phyloP scores from a whole-genome alignment of 37 sponge, comb jelly and placozoan species.

The Halichondria panicea region DNA sequence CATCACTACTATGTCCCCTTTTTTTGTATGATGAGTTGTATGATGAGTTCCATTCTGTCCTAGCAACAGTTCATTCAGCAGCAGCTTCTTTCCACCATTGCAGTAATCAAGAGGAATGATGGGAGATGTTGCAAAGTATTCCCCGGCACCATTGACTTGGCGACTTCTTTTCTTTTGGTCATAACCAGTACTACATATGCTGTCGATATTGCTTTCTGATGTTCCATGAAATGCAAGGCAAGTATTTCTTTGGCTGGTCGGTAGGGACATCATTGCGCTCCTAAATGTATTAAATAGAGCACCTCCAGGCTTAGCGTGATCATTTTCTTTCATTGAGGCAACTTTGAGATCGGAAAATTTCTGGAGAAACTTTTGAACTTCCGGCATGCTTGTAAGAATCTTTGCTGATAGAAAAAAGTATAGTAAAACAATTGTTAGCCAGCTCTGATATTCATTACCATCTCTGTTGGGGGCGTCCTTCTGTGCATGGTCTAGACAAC shows the following conservation, averaged over 20 bases:
- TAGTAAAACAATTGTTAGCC: too few species aligned
- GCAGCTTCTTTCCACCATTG: slow-evolving; percentile 72
- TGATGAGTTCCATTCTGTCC: slow-evolving; percentile 61
- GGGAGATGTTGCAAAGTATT: slow-evolving; percentile 79
- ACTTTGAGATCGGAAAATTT: slow-evolving; percentile 54
- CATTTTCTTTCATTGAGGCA: slow-evolving; percentile 60
- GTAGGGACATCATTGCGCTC: slow-evolving; percentile 26
- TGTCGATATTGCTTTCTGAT: slow-evolving; percentile 52
- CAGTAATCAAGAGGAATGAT: slow-evolving; percentile 52
- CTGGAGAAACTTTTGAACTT: slow-evolving; percentile 59
- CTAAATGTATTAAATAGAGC: slow-evolving; percentile 58
- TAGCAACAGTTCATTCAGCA: slow-evolving; percentile 78
- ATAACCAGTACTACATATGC: slow-evolving; percentile 79
- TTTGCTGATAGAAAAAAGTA: slow-evolving; percentile 10
- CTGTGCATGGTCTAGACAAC: slow-evolving; percentile 59
- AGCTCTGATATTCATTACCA: too few species aligned
- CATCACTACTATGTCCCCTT: slow-evolving; percentile 77
- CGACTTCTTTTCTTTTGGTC: slow-evolving; percentile 54
- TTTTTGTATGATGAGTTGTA: slow-evolving; percentile 69
- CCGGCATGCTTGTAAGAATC: slow-evolving; percentile 43
- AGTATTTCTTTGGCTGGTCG: slow-evolving; percentile 59
- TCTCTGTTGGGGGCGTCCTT: slow-evolving; percentile 57
- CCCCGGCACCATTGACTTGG: slow-evolving; percentile 77
- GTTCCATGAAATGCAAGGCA: slow-evolving; percentile 83
- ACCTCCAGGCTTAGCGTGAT: slow-evolving; percentile 71